A percentile compares a stretch with the other conserved stretches of the same genome.
Evolutionary conservation across 2,888 invertebrate genomes (phyloP).

Genomic region (Eristalinus aeneus): DNA sequence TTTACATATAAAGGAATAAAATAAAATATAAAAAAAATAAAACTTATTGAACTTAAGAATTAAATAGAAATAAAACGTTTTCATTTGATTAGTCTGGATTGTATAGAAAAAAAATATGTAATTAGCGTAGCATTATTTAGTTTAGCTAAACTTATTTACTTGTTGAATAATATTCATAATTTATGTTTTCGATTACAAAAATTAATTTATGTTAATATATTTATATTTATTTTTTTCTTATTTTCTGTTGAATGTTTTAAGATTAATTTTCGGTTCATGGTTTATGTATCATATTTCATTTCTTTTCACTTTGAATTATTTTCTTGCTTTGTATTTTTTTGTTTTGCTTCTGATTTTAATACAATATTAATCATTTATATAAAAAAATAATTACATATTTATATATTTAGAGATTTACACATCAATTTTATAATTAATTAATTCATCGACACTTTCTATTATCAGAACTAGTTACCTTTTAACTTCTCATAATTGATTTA

Average conservation of each 20-base stretch:
- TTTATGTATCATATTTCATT: background rate
- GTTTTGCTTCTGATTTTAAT: slow-evolving; percentile 1
- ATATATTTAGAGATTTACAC: slow-evolving; percentile 38
- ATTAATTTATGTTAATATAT: slow-evolving; percentile 29
- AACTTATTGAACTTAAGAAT: slow-evolving; percentile 26
- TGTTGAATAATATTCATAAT: slow-evolving; percentile 55
- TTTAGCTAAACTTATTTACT: slow-evolving; percentile 53
- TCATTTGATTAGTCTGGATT: slow-evolving; percentile 12
- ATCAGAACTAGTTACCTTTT: slow-evolving; percentile 20
- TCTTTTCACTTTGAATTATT: slow-evolving; percentile 10
- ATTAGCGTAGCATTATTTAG: slow-evolving; percentile 47
- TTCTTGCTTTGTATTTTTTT: slow-evolving; percentile 48
- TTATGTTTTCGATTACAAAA: slow-evolving; percentile 46
- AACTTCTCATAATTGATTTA: slow-evolving; percentile 27
- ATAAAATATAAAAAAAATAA: slow-evolving; percentile 28
- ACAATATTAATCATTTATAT: slow-evolving; percentile 45
- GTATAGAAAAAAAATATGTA: background rate
- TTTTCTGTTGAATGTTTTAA: slow-evolving; percentile 8
- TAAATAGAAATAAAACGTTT: slow-evolving; percentile 13
- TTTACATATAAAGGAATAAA: slow-evolving; percentile 7
- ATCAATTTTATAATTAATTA: background rate
- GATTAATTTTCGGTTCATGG: background rate
- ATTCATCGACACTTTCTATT: background rate
- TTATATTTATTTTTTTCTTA: slow-evolving; percentile 1
- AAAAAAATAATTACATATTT: slow-evolving; percentile 69